Conservation (phyloP, 2,888 invertebrate species). For the Tenthredo mesomela region DNA sequence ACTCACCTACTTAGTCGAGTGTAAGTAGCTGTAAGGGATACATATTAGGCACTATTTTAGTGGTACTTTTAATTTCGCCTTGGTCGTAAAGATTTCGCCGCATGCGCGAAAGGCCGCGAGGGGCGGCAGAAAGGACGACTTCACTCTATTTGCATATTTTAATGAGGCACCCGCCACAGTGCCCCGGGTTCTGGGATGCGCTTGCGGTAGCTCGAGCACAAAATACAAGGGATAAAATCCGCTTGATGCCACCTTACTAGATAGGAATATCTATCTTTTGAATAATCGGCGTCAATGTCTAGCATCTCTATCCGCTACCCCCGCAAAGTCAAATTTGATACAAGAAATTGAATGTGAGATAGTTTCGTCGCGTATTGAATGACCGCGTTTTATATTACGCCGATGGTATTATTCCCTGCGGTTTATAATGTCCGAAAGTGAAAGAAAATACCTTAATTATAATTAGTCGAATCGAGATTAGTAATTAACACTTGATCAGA, state of each 20-base stretch:
- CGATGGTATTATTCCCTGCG: background rate
- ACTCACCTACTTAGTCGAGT: background rate
- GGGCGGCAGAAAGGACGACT: constrained; percentile 67
- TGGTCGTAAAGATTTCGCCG: constrained; percentile 77
- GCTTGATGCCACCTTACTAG: background rate
- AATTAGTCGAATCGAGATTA: constrained; percentile 76
- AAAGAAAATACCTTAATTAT: constrained; percentile 76
- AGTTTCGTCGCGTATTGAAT: background rate
- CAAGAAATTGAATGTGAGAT: background rate
- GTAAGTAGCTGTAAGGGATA: constrained; percentile 57
- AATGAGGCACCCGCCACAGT: constrained; percentile 73
- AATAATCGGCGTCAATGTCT: constrained; percentile 16
- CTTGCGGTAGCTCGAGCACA: constrained; percentile 29
- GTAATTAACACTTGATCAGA: constrained; percentile 76
- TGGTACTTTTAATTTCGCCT: constrained; percentile 76
- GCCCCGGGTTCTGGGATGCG: constrained; percentile 58
- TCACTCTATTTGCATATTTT: constrained; percentile 77
- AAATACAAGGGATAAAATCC: constrained; percentile 23
- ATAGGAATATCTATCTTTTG: background rate
- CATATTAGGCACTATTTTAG: constrained; percentile 74
- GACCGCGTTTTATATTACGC: background rate
- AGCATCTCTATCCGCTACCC: background rate
- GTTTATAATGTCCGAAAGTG: constrained; percentile 48
- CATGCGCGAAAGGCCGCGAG: constrained; percentile 58
- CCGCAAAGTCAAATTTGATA: background rate